Base-by-base conservation (phyloP, 2,888 invertebrate species). In the Hemaris fuciformis region DNA sequence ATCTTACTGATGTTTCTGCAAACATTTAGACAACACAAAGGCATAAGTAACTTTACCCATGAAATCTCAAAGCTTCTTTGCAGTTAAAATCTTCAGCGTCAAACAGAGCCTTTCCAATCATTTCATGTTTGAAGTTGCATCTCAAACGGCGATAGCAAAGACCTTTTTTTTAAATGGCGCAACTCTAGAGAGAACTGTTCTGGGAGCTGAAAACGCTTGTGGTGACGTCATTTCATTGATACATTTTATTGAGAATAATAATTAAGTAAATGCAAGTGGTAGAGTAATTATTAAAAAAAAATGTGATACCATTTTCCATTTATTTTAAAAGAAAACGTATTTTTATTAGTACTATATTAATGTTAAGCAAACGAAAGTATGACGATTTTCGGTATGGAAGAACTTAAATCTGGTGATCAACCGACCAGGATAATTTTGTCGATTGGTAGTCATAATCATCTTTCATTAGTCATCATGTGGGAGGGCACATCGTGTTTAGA, bases 61-160 rank as follows among this genome's bases (percentile, higher is more conserved):
- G 57, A 20, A 45, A 53, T 48, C 41, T 38, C 48, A 53, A 48
- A 60, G 41, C 59, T 25, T 8, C 48, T 60, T 53, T 59, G 59
- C 46, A 61, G 53, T 56, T 34, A 57, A 61, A 61, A 61, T 31
- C 34, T 46, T 41, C 45, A 57, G 34, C 57, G 61, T 64, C 66
- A 53, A 53, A 53, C 53, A 60, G 56, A 63, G 61, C 58, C 63
- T 41, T 62, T 63, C 64, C 65, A 70, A 76, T 73, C 65, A 60
- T 70, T 67, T 65, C 66, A 58, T 63, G 61, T 61, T 61, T 57
- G 53, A 61, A 61, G 59, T 65, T 58, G 45, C 60, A 62, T 63
- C 67, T 67, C 64, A 65, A 75, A 67, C 65, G 63, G 60, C 43
- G 62, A 60, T 69, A 69, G 68, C 70, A 71, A 70, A 72, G 67